A percentile compares a stretch with the other conserved stretches of the same genome.
Conservation (phyloP, 2,797 vertebrate species). For the Alca torda region DNA sequence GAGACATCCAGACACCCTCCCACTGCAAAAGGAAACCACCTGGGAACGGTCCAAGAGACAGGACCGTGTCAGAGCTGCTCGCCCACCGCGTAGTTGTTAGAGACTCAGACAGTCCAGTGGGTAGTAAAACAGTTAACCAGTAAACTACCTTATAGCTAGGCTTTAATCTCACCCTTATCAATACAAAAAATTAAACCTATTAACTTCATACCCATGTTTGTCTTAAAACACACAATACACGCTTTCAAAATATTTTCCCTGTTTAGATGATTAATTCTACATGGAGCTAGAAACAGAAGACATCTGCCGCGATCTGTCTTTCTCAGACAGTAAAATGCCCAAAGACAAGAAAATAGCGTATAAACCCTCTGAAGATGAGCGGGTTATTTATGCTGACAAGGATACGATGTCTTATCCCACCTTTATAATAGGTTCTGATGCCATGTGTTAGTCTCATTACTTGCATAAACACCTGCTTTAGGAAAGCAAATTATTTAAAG, state of each 20-base stretch:
- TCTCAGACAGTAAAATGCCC: background rate
- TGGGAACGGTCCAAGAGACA: background rate
- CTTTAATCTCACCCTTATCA: background rate
- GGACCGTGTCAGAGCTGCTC: background rate
- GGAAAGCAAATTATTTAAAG: background rate
- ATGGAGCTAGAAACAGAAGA: background rate
- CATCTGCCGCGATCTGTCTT: fast-evolving
- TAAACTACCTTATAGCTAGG: background rate
- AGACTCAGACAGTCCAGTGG: background rate
- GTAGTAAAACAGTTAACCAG: background rate
- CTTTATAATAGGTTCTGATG: background rate
- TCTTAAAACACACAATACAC: background rate
- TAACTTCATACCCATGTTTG: background rate
- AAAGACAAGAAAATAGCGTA: background rate
- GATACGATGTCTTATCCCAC: background rate
- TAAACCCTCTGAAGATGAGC: background rate
- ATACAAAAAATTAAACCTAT: background rate
- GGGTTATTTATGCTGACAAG: background rate
- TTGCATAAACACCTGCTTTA: background rate
- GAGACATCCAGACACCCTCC: background rate
- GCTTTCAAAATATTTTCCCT: background rate
- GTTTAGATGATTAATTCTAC: background rate
- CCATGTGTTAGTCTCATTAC: background rate
- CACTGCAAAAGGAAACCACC: background rate
- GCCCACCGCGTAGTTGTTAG: background rate